Base-by-base conservation (phyloP, 92 coral and sea anemone species). In the Heliopora coerulea region DNA sequence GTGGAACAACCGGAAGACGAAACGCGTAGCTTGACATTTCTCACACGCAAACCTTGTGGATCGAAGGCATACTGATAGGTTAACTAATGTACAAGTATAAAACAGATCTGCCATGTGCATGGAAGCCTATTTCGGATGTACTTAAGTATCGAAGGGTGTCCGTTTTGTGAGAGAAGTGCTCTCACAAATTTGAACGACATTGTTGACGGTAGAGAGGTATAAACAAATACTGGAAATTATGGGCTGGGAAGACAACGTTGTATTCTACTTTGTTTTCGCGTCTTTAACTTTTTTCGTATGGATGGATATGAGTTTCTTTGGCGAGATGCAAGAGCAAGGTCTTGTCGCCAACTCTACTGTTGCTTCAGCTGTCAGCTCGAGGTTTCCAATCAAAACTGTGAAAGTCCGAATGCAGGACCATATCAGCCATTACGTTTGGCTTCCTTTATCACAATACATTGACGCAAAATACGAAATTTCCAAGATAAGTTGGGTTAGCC, bases 291-390 rank as follows among this genome's bases (percentile, higher is more conserved):
- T 80, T 76, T 91, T 86, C 31, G 95, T 88, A 29, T 91, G 97
- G 97, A 91, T 88, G 95, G 97, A 91, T 56, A 79, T 88, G 66
- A 91, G 97, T 60, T 91, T 91, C 65, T 85, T 88, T 68, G 97
- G 91, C 72, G 97, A 91, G 74, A 75, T 91, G 59, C 85, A 86
- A 49, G 97, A 91, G 27, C 88, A 86, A 80, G 97, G 97, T 11
- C 81, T 88, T 10, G 56, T 86, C 20, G 85, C 89, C 49, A 91
- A 91, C 65, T 59, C 84, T 0, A 57, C 97, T 0, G 73, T 39
- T 30, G 88, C 89, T 13, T 68, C 83, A 69, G 73, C 83, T 17
- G 77, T 88, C 81, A 91, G 86, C 85, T 70, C 77, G 28, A 31
- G 77, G 50, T 88, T 91, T 57, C 97, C 97, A 0, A 88, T 88